Base-by-base conservation (phyloP, 2,888 invertebrate genomes). In the Embidobia sp. region DNA sequence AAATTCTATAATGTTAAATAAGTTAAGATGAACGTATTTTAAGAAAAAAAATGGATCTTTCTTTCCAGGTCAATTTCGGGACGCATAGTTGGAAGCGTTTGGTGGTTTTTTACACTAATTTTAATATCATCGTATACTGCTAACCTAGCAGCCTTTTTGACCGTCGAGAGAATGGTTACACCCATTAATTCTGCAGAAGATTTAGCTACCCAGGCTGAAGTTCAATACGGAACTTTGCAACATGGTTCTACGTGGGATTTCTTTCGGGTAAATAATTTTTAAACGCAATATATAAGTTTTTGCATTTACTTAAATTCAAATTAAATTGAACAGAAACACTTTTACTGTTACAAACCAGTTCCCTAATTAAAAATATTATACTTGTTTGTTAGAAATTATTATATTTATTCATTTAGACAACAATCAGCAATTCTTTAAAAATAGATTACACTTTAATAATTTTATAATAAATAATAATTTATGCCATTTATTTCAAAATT, bases 21-120 rank as follows among this genome's bases (percentile, higher is more conserved):
- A n/a, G n/a, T n/a, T n/a, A n/a, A n/a, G n/a, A n/a, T n/a, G n/a
- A n/a, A n/a, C n/a, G 22, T 22, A 3, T 22, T 22, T 3, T 22
- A 22, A 4, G 6, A 4, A 22, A 22, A 22, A 22, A 4, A 22
- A 22, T 22, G 22, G 3, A 22, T 22, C 6, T 4, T 22, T 22
- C 10, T 11, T 73, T 64, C 3, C 19, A 74, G 74, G 13, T 74
- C 74, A 1, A 66, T 74, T 46, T 73, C 72, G 0, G 72, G 72
- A 8, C 63, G 99, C 73, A 98, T 99, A 84, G 99, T 99, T 1
- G 98, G 98, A 37, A 96, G 97, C 33, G 98, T 98, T 1, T 99
- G 99, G 99, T 99, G 99, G 98, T 99, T 99, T 90, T 99, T 99
- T 91, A 99, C 98, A 0, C 92, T 99, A 77, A 99, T 99, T 86